phyloP scores from a whole-genome alignment of 2,797 vertebrate genomes.

The Leptodactylus fallax region DNA sequence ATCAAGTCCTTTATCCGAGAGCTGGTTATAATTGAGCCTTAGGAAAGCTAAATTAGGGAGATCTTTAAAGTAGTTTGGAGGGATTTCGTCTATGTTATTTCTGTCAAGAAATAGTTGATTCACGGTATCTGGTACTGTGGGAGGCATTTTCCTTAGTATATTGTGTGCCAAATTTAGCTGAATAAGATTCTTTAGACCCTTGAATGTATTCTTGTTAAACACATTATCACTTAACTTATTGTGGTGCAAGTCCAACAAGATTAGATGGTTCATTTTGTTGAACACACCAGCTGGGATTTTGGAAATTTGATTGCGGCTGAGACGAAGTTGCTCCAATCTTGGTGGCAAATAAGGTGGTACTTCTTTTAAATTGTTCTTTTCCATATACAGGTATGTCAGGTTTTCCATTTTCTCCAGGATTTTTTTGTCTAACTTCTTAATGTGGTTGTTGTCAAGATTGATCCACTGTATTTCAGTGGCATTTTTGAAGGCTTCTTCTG shows the following conservation, averaged over 20 bases:
- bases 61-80: slow-evolving; percentile 85
- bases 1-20: slow-evolving; percentile 91
- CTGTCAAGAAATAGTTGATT: slow-evolving; percentile 94
- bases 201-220: slow-evolving; percentile 89
- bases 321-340: slow-evolving; percentile 89
- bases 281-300: slow-evolving; percentile 88
- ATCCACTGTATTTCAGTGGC: slow-evolving; percentile 90
- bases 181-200: slow-evolving; percentile 90
- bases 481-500: slow-evolving; percentile 86
- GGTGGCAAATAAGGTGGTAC: slow-evolving; percentile 87
- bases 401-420: slow-evolving; percentile 89
- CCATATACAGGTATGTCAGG: slow-evolving; percentile 88
- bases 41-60: slow-evolving; percentile 90
- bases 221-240: slow-evolving; percentile 88
- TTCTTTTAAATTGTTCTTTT: slow-evolving; percentile 90
- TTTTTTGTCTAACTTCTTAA: slow-evolving; percentile 85
- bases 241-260: slow-evolving; percentile 90
- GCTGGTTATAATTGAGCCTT: slow-evolving; percentile 91
- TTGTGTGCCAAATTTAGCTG: slow-evolving; percentile 97
- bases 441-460: slow-evolving; percentile 94
- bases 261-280: slow-evolving; percentile 87
- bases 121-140: slow-evolving; percentile 82
- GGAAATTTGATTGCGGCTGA: slow-evolving; percentile 90
- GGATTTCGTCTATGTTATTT: slow-evolving; percentile 92
- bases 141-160: slow-evolving; percentile 89